These are phyloP conservation scores for Protophormia terraenovae DNA, from an alignment of 2,888 invertebrate genomes.

Conservation along the genomic window DNA sequence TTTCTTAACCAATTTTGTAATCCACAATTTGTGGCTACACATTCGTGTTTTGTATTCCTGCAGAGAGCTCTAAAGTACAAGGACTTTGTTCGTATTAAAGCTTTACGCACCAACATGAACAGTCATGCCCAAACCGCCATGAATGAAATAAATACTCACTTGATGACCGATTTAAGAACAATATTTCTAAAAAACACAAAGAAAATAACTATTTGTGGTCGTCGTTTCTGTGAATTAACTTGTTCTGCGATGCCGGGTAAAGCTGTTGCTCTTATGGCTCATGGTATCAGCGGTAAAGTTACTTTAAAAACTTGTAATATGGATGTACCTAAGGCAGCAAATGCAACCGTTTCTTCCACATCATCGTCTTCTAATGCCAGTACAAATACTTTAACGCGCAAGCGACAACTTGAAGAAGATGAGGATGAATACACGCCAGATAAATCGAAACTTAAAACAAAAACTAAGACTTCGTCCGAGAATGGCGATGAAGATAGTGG, in stretches of 20 bases:
- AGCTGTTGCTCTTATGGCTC: conserved; percentile 70
- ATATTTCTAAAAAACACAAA: conserved; percentile 66
- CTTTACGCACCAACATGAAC: conserved; percentile 69
- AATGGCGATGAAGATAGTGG: conserved; percentile 47
- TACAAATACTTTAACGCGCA: conserved; percentile 34
- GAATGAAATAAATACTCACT: conserved; percentile 65
- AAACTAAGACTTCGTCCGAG: conserved; percentile 26
- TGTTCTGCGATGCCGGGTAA: conserved; percentile 69
- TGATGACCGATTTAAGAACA: conserved; percentile 70
- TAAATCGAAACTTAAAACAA: conserved; percentile 43
- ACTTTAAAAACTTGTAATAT: conserved; percentile 63
- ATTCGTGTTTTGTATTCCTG: conserved; percentile 71
- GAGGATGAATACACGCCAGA: conserved; percentile 61
- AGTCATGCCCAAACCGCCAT: conserved; percentile 56
- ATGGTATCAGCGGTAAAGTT: conserved; percentile 69
- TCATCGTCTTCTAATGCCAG: background rate
- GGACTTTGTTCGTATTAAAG: conserved; percentile 71
- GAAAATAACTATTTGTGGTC: conserved; percentile 69
- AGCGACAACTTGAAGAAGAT: conserved; percentile 50
- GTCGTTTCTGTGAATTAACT: conserved; percentile 71
- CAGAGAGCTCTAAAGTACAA: conserved; percentile 72
- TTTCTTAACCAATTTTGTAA: conserved; percentile 72
- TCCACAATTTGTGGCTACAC: conserved; percentile 71
- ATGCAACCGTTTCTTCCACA: background rate
- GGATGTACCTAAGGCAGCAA: conserved; percentile 22